Base-by-base conservation (phyloP, 1,140 invertebrate genomes). In the Vanessa tameamea region DNA sequence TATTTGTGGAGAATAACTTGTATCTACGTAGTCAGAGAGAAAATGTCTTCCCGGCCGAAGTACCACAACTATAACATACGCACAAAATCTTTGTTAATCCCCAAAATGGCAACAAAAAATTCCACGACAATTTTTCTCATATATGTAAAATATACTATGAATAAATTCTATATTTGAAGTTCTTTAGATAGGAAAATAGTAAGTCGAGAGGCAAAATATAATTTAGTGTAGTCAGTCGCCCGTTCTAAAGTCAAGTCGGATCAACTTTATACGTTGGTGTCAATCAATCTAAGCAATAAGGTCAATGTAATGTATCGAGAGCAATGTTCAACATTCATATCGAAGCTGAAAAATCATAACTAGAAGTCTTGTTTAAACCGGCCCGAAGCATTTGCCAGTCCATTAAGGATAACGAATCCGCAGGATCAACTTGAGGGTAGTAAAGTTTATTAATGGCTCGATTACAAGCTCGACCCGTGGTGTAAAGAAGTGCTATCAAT, bases 371-470 rank as follows among this genome's bases (percentile, higher is more conserved):
- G 55, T 31, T 57, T 20, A 15, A 53, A 23, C 55, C 43, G 12
- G 43, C 23, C 50, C 26, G 82, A 82, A 86, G 82, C 83, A 85
- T 86, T 91, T 89, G 83, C 88, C 84, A 87, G 86, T 79, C 87
- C 85, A 91, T 91, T 91, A 92, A 87, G 79, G 84, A 87, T 90
- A 90, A 89, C 86, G 87, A 89, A 85, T 87, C 85, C 87, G 78
- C 81, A 90, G 85, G 90, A 89, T 90, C 89, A 89, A 90, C 85
- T 91, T 88, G 82, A 83, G 87, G 89, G 90, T 86, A 90, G 89
- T 91, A 90, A 92, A 91, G 81, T 92, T 92, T 92, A 92, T 92
- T 91, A 92, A 92, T 92, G 90, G 88, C 89, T 90, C 90, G 90
- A 92, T 92, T 92, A 92, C 89, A 90, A 89, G 87, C 90, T 88